phyloP scores from a whole-genome alignment of 2,888 invertebrate species.

The Listrodromus nycthemerus region DNA sequence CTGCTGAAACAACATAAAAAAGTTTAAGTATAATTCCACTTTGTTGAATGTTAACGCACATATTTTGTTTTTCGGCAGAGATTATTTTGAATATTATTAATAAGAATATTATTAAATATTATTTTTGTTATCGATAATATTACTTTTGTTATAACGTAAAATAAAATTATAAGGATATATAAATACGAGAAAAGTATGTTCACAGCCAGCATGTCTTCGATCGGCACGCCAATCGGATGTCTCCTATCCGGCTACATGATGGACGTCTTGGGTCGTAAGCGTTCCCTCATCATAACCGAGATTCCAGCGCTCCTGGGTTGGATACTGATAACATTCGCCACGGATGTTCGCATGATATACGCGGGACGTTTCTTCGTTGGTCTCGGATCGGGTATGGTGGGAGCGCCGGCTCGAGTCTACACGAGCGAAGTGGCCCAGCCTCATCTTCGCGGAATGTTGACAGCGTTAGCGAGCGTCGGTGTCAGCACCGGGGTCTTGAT shows the following conservation, averaged over 20 bases:
- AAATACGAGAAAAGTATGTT: slow-evolving; percentile 48
- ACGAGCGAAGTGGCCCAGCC: slow-evolving; percentile 91
- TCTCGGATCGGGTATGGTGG: slow-evolving; percentile 90
- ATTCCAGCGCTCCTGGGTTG: slow-evolving; percentile 90
- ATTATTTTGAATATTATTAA: too few species aligned
- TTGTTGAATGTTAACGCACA: too few species aligned
- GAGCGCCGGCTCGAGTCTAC: slow-evolving; percentile 89
- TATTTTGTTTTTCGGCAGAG: too few species aligned
- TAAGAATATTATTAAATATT: too few species aligned
- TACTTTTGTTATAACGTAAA: too few species aligned
- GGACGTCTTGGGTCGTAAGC: slow-evolving; percentile 89
- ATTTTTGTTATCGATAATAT: too few species aligned
- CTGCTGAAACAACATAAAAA: background rate
- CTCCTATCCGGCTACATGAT: slow-evolving; percentile 89
- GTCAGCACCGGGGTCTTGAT: slow-evolving; percentile 90
- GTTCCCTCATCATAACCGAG: slow-evolving; percentile 88
- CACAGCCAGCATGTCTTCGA: slow-evolving; percentile 88
- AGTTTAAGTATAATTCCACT: too few species aligned
- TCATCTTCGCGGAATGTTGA: slow-evolving; percentile 90
- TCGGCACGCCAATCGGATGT: slow-evolving; percentile 90
- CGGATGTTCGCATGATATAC: slow-evolving; percentile 88
- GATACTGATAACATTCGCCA: slow-evolving; percentile 87
- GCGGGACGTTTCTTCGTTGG: slow-evolving; percentile 89
- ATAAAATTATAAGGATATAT: background rate
- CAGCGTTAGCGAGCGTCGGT: slow-evolving; percentile 89